Evolutionary conservation across 2,888 invertebrate genomes (phyloP).

Genomic region (Drosophila paramelanica): DNA sequence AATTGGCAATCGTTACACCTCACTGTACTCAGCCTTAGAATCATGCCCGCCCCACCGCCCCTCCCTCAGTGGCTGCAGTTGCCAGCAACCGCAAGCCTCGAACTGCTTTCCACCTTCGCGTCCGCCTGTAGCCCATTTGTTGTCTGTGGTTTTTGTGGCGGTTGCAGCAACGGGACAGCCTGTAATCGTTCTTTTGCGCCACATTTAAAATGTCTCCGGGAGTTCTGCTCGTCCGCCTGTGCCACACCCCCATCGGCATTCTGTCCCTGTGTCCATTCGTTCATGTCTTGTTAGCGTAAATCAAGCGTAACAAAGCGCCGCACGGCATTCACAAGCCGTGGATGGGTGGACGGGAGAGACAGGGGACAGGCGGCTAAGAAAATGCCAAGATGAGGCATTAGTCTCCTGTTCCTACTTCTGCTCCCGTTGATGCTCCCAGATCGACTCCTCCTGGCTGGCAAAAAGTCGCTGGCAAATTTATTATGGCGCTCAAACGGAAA

Average conservation of each 20-base stretch:
- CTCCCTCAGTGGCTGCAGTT: constrained; percentile 25
- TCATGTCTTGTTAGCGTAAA: constrained; percentile 81
- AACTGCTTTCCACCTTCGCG: neutral
- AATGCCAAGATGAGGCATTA: constrained; percentile 58
- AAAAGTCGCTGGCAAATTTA: constrained; percentile 71
- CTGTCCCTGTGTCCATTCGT: constrained; percentile 74
- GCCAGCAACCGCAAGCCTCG: constrained; percentile 24
- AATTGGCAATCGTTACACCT: constrained; percentile 75
- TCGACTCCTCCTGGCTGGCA: constrained; percentile 50
- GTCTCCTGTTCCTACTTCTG: constrained; percentile 31
- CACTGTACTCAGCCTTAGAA: constrained; percentile 17
- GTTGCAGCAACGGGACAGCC: constrained; percentile 71
- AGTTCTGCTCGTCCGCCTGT: constrained; percentile 42
- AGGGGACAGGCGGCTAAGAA: constrained; percentile 6
- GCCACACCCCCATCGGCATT: neutral
- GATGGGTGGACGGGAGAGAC: neutral
- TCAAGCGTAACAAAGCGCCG: constrained; percentile 79
- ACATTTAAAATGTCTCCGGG: constrained; percentile 79
- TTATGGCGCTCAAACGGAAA: constrained; percentile 75
- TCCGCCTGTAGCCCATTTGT: constrained; percentile 39
- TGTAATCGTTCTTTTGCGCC: constrained; percentile 79
- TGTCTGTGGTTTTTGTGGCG: constrained; percentile 63
- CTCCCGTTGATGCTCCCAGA: neutral
- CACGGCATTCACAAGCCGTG: constrained; percentile 47
- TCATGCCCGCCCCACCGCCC: neutral